Evolutionary conservation across 2,113 vertebrate species (phyloP).

Genomic region (Oreochromis spilurus): DNA sequence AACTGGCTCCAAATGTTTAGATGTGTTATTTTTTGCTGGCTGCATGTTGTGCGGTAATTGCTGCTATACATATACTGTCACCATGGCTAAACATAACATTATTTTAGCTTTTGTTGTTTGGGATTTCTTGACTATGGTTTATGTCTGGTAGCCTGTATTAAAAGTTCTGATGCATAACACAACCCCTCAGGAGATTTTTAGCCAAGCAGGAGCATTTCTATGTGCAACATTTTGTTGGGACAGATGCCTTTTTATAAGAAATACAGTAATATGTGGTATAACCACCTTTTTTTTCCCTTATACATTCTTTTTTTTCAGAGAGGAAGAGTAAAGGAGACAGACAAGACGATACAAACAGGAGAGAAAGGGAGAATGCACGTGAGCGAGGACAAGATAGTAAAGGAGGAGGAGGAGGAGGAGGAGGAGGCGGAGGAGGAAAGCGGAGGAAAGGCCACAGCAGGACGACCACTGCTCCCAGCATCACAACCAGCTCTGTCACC

Average conservation of each 20-base stretch:
- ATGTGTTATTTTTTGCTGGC: background rate
- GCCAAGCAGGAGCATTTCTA: background rate
- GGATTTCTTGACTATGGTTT: background rate
- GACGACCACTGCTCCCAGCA: slow-evolving; percentile 63
- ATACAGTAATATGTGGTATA: background rate
- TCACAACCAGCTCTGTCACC: slow-evolving; percentile 73
- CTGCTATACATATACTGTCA: background rate
- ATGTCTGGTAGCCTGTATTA: background rate
- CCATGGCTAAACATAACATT: background rate
- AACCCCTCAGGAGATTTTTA: background rate
- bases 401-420: slow-evolving; percentile 14
- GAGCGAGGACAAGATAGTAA: slow-evolving; percentile 27
- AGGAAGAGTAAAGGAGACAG: slow-evolving; percentile 65
- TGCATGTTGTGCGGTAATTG: background rate
- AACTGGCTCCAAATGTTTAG: background rate
- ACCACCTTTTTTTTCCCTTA: background rate
- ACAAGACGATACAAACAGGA: slow-evolving; percentile 72
- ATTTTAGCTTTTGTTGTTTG: slow-evolving; percentile 2
- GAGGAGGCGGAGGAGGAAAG: slow-evolving; percentile 70
- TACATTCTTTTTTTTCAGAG: slow-evolving; percentile 55
- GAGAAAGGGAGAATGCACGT: slow-evolving; percentile 62
- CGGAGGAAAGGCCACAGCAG: slow-evolving; percentile 76
- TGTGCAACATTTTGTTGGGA: background rate
- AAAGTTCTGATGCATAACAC: slow-evolving; percentile 1
- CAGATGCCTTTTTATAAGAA: background rate